A percentile compares a stretch with the other conserved stretches of the same genome.
Conservation (phyloP, 2,797 vertebrate genomes). For the Cichlasoma orientale region DNA sequence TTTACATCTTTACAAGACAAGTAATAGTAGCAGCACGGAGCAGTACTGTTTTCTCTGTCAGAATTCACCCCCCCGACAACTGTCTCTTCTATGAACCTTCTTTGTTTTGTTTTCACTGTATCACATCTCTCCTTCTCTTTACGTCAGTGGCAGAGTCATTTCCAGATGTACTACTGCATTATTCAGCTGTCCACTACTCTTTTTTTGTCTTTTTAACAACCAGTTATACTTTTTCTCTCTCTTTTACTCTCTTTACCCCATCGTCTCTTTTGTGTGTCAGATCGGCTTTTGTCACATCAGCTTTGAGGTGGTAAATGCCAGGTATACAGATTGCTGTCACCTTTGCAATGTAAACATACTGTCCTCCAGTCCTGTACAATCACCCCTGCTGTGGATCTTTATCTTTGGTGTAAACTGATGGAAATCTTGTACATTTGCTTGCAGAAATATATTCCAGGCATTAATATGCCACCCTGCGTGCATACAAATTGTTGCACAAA, state of each 20-base stretch:
- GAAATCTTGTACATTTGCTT: not conserved
- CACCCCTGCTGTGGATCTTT: not conserved
- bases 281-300: not conserved
- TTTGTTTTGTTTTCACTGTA: not conserved
- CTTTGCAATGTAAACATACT: not conserved
- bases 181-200: not conserved
- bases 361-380: not conserved
- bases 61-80: not conserved
- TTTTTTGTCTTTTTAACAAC: not conserved
- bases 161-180: not conserved
- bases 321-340: not conserved
- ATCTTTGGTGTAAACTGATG: not conserved
- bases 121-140: not conserved
- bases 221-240: not conserved
- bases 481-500: not conserved
- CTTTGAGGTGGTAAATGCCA: not conserved
- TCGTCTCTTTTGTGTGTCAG: not conserved
- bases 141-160: not conserved
- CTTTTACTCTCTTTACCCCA: not conserved
- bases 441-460: not conserved
- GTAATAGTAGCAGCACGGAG: not conserved
- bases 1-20: not conserved
- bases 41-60: not conserved
- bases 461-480: not conserved
- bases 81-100: not conserved